phyloP scores from a whole-genome alignment of 2,113 vertebrate genomes.

The Pseudorasbora parva region DNA sequence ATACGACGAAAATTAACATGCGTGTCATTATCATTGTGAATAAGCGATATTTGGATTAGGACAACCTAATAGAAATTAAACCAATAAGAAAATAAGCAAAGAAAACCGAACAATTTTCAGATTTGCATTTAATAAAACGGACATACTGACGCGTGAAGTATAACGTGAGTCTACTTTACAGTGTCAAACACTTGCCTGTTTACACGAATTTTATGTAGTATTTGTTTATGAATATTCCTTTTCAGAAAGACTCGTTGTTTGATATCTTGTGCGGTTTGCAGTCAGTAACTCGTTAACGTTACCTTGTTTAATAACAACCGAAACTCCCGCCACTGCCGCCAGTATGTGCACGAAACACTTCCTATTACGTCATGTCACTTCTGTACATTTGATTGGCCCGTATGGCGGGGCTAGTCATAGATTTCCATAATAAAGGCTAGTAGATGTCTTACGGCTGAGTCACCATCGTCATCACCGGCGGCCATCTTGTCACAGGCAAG shows the following conservation, averaged over 20 bases:
- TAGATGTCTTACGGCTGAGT: too few relatives aligned
- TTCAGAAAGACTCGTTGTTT: background rate
- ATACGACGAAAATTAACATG: too few relatives aligned
- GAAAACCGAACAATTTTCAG: background rate
- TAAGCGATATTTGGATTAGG: too few relatives aligned
- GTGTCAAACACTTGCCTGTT: background rate
- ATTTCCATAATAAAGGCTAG: too few relatives aligned
- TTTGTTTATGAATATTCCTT: background rate
- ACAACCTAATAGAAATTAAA: too few relatives aligned
- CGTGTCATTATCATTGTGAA: too few relatives aligned
- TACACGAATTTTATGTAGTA: background rate
- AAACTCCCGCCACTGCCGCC: slow-evolving; percentile 41
- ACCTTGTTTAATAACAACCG: slow-evolving; percentile 1
- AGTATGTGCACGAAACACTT: background rate
- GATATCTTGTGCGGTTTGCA: background rate
- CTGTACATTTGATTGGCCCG: background rate
- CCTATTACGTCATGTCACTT: background rate
- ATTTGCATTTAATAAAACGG: background rate
- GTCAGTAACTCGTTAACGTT: background rate
- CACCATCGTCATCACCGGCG: too few relatives aligned
- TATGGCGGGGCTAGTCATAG: too few relatives aligned
- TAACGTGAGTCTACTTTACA: background rate
- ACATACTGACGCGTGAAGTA: background rate
- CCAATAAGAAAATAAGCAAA: background rate
- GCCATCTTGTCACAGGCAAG: too few relatives aligned